Percentiles rank a stretch among this genome's conserved stretches.
Evolutionary conservation across 2,888 invertebrate species (phyloP).

Genomic region (Troglohyphantes excavatus): DNA sequence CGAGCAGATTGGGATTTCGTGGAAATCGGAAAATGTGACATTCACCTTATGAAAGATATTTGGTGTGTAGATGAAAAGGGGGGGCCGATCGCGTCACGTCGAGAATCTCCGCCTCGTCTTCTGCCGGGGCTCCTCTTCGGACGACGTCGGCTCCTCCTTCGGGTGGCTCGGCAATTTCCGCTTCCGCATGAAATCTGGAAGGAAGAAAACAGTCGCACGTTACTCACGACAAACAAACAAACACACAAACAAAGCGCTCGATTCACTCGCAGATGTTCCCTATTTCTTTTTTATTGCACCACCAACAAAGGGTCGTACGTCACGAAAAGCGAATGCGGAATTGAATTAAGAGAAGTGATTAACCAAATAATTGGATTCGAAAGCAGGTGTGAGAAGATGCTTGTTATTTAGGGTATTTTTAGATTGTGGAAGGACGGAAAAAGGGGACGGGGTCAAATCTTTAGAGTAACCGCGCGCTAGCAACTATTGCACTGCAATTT

Average conservation of each 20-base stretch:
- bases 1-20: no score
- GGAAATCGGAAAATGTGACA: no score
- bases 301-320: neutral
- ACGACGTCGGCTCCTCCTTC: conserved; percentile 30
- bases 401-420: no score
- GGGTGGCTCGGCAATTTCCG: conserved; percentile 59
- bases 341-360: neutral
- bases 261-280: no score
- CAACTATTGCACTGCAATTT: no score
- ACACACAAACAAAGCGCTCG: no score
- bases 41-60: conserved; percentile 57
- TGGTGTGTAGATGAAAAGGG: conserved; percentile 32
- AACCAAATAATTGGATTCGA: neutral
- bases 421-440: no score
- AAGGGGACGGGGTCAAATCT: no score
- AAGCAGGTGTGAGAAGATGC: no score
- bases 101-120: conserved; percentile 61
- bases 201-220: conserved; percentile 23
- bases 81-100: conserved; percentile 36
- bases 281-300: no score
- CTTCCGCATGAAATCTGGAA: conserved; percentile 74
- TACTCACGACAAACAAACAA: neutral
- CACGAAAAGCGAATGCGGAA: neutral
- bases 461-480: no score
- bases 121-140: neutral